Conservation (phyloP, 2,888 invertebrate genomes). For the Clusia tigrina region DNA sequence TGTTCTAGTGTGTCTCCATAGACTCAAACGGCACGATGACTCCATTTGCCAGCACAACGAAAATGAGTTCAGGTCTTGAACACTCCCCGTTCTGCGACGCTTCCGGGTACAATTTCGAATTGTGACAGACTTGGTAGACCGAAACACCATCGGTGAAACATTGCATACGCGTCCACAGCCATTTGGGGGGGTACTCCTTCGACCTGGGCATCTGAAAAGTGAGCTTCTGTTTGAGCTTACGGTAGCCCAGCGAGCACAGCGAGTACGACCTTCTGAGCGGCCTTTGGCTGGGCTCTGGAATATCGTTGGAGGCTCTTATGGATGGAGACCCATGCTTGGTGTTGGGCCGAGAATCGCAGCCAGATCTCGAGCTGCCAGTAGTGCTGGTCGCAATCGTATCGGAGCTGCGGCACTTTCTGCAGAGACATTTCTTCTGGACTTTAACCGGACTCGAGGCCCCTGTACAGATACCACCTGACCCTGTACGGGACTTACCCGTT, state of each 20-base stretch:
- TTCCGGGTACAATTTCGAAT: constrained; percentile 26
- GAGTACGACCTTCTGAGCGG: constrained; percentile 44
- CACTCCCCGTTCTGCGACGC: background rate
- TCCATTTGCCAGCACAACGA: constrained; percentile 4
- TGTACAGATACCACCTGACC: background rate
- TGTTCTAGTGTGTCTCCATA: background rate
- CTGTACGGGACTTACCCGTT: background rate
- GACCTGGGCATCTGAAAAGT: constrained; percentile 8
- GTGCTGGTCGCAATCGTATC: too few species aligned
- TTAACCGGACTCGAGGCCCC: constrained; percentile 1
- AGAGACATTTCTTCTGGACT: too few species aligned
- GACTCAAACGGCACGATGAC: background rate
- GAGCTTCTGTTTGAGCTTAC: constrained; percentile 39
- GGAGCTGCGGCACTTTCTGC: too few species aligned
- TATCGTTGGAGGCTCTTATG: too few species aligned
- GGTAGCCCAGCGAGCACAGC: constrained; percentile 44
- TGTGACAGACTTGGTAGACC: constrained; percentile 52
- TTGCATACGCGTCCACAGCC: constrained; percentile 51
- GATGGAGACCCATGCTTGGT: background rate
- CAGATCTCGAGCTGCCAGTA: too few species aligned
- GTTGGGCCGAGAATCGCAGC: constrained; percentile 1
- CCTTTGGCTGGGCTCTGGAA: constrained; percentile 16
- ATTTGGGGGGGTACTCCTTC: constrained; percentile 27
- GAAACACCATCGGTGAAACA: constrained; percentile 42
- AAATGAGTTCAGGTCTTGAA: background rate